Evolutionary conservation across 2,797 vertebrate species (phyloP).

Genomic region (Garrulus glandarius): DNA sequence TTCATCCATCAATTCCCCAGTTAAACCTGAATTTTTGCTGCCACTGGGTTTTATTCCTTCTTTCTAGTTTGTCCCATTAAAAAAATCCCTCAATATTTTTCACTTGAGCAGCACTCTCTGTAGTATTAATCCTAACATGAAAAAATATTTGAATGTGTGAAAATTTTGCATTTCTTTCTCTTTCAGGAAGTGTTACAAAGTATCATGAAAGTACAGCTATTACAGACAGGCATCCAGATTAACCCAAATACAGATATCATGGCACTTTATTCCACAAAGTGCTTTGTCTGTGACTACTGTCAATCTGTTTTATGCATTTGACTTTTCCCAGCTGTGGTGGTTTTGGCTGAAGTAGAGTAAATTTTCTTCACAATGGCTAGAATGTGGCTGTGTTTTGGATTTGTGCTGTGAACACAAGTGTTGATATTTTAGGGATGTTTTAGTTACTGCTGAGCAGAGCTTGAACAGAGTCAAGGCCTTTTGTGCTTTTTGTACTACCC

Average conservation of each 20-base stretch:
- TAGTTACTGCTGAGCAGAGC: not conserved
- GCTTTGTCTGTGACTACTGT: not conserved
- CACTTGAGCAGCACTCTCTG: not conserved
- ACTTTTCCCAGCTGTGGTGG: not conserved
- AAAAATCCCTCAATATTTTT: not conserved
- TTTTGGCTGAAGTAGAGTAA: not conserved
- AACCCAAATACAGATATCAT: not conserved
- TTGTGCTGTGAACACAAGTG: not conserved
- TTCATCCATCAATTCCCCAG: not conserved
- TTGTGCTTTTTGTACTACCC: not conserved
- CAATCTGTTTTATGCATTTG: not conserved
- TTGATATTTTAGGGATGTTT: not conserved
- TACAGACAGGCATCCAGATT: not conserved
- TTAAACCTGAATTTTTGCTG: not conserved
- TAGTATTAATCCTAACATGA: not conserved
- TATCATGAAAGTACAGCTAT: not conserved
- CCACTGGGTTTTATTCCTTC: not conserved
- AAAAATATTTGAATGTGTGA: not conserved
- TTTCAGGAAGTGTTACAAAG: not conserved
- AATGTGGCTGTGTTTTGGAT: not conserved
- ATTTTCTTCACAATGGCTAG: not conserved
- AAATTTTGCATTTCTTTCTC: not conserved
- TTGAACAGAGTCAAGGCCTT: not conserved
- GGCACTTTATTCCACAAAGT: not conserved
- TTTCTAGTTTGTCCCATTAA: not conserved